A percentile compares a stretch with the other conserved stretches of the same genome.
Evolutionary conservation across 2,888 invertebrate genomes (phyloP).

Genomic region (Rhagium mordax): DNA sequence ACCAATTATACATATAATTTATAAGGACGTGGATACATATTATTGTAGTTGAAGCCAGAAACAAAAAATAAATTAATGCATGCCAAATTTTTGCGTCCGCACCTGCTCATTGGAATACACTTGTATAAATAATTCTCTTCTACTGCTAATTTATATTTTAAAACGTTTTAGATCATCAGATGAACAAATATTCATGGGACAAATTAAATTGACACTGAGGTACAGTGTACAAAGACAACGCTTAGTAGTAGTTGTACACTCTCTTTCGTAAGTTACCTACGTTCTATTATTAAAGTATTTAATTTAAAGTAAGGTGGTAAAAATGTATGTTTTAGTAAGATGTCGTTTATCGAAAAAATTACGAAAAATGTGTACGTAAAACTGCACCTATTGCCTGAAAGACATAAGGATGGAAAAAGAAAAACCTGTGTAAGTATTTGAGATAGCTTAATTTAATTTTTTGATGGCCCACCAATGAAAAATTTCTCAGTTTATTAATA

Average conservation of each 20-base stretch:
- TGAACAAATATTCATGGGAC: constrained; percentile 36
- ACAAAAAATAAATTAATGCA: too few relatives aligned
- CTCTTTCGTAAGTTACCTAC: constrained; percentile 81
- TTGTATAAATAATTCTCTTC: too few relatives aligned
- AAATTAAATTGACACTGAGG: constrained; percentile 86
- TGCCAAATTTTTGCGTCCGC: too few relatives aligned
- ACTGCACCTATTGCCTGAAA: constrained; percentile 86
- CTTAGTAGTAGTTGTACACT: constrained; percentile 87
- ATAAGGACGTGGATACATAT: too few relatives aligned
- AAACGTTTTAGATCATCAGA: constrained; percentile 35
- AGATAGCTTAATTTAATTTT: constrained; percentile 22
- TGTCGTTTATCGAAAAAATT: constrained; percentile 85
- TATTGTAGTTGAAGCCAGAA: too few relatives aligned
- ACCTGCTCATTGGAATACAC: too few relatives aligned
- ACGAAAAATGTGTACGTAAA: constrained; percentile 94
- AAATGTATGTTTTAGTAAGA: constrained; percentile 74
- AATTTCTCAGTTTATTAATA: neutral
- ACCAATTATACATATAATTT: too few relatives aligned
- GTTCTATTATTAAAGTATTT: too few relatives aligned
- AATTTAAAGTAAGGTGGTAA: too few relatives aligned
- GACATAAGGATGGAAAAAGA: constrained; percentile 87
- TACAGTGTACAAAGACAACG: constrained; percentile 88
- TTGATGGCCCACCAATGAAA: constrained; percentile 68
- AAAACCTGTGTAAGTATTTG: constrained; percentile 80
- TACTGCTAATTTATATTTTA: too few relatives aligned